Evolutionary conservation across 2,113 vertebrate genomes (phyloP), one percentile per base, ranked within the genome.

Genomic region (Pachypanchax playfairii): DNA sequence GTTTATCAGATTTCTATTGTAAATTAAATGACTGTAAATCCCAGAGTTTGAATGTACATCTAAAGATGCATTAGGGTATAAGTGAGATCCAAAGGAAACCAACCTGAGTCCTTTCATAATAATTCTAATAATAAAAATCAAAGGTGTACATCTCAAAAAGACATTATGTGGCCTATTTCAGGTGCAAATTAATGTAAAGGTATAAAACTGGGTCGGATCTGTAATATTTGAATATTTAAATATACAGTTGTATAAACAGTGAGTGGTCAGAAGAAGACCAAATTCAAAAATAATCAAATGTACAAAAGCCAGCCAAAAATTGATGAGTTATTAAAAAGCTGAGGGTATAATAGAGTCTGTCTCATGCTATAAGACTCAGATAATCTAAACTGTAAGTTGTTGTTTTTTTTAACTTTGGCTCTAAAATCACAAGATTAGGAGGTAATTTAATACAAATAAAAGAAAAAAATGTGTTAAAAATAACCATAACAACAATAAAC

Each of bases 381-480:
- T 17, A 62, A 68, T 62, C 35, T 62, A 46, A 22, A 59, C 3
- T 60, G 22, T 46, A 1, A 49, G 13, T n/a, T n/a, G n/a, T n/a
- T 35, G 29, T 48, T 39, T 50, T 35, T 24, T 33, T 25, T 50
- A 59, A 83, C 84, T 85, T 86, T 86, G 86, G 85, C 60, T 84
- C 78, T 82, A 80, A 83, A 25, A 74, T 77, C 43, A 75, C 47
- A 77, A 26, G 55, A 80, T 77, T 73, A 79, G 73, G 80, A 87
- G 86, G 85, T 88, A 77, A 79, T 80, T 79, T 80, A 77, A 87
- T 82, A 86, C 50, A 76, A 73, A 77, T 83, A 5, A 31, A 43
- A 53, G 41, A 42, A 47, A 41, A 47, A 60, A 41, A 42, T 26
- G 52, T 22, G 22, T 22, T 46, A 36, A 8, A 54, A 54, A 60